Conservation (phyloP, 2,113 vertebrate species). For the Vulpes vulpes region DNA sequence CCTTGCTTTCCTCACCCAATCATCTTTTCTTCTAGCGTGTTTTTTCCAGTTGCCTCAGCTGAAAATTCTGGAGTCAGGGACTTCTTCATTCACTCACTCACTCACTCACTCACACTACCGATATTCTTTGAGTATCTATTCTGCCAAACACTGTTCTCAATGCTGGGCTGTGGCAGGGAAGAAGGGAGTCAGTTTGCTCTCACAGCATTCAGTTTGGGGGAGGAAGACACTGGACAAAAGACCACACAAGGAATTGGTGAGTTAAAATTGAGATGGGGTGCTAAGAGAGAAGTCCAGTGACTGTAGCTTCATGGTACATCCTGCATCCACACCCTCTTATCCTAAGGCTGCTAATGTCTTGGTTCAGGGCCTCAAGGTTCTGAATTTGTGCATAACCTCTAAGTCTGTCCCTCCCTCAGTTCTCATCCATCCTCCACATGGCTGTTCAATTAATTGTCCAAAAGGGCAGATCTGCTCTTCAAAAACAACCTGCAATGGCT, state of each 20-base stretch:
- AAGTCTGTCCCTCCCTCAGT: background rate
- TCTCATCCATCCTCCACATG: background rate
- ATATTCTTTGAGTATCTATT: background rate
- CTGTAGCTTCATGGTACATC: background rate
- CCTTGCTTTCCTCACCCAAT: background rate
- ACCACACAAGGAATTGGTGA: background rate
- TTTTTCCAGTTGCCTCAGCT: background rate
- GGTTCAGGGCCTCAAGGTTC: background rate
- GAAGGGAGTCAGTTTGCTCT: background rate
- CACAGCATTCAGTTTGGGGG: background rate
- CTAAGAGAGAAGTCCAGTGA: background rate
- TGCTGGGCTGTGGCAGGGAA: background rate
- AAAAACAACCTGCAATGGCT: background rate
- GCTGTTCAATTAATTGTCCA: conserved; percentile 7
- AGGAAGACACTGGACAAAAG: background rate
- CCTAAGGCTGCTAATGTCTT: background rate
- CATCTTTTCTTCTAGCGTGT: background rate
- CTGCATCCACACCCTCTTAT: background rate
- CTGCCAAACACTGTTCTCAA: background rate
- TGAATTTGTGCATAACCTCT: background rate
- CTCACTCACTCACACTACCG: background rate
- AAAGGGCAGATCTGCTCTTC: conserved; percentile 46
- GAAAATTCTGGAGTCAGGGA: background rate
- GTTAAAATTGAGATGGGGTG: background rate
- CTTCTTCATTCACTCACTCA: background rate